Percentiles rank a stretch among this genome's conserved stretches.
Evolutionary conservation across 2,888 invertebrate genomes (phyloP).

Genomic region (Julus scanicus): DNA sequence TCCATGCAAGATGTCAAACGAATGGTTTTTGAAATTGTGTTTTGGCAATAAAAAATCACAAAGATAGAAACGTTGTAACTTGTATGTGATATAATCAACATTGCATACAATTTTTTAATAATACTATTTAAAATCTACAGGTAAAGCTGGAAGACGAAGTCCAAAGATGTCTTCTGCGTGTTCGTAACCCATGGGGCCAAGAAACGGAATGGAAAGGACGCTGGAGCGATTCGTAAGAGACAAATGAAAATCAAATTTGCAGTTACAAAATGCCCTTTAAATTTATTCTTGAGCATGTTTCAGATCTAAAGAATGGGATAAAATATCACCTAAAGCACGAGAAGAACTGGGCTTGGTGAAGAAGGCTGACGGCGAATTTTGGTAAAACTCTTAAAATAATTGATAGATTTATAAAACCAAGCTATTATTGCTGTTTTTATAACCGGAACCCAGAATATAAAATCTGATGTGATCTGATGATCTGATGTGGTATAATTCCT

Average conservation of each 20-base stretch:
- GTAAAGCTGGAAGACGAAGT: not conserved
- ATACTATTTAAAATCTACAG: not conserved
- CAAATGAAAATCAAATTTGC: not conserved
- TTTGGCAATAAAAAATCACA: no score
- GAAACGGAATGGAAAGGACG: conserved; percentile 46
- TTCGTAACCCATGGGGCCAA: not conserved
- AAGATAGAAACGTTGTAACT: no score
- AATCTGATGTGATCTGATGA: no score
- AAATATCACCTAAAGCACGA: not conserved
- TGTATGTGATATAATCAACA: no score
- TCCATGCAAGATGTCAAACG: no score
- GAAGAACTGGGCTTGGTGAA: not conserved
- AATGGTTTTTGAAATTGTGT: no score
- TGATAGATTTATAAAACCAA: no score
- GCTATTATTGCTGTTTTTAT: no score
- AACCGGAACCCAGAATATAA: no score
- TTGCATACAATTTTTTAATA: no score
- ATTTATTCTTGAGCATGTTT: not conserved
- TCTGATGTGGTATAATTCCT: no score
- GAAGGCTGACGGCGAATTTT: conserved; percentile 36
- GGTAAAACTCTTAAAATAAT: not conserved
- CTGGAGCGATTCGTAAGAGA: conserved; percentile 42
- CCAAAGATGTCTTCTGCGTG: not conserved
- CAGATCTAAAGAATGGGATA: conserved; percentile 34
- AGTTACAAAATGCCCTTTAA: not conserved